Evolutionary conservation across 2,797 vertebrate genomes (phyloP).

Genomic region (Acanthopagrus latus): DNA sequence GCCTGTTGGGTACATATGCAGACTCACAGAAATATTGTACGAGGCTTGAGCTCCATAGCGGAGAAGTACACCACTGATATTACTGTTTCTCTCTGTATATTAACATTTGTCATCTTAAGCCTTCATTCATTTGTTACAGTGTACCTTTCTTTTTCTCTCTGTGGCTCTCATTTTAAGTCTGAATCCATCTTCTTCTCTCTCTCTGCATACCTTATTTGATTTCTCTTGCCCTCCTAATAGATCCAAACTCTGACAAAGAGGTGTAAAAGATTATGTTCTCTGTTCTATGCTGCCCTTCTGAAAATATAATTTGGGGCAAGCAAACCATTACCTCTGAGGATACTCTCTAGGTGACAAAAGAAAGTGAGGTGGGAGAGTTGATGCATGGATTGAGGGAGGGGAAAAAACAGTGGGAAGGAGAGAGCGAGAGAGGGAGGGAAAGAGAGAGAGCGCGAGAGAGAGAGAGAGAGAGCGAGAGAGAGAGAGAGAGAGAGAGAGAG

Average conservation of each 20-base stretch:
- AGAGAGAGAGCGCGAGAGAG: slow-evolving; percentile 8
- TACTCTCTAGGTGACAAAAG: slow-evolving; percentile 70
- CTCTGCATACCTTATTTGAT: slow-evolving; percentile 17
- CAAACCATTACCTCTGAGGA: slow-evolving; percentile 59
- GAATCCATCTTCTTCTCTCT: slow-evolving; percentile 11
- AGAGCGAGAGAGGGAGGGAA: slow-evolving; percentile 8
- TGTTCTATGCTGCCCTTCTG: slow-evolving; percentile 50
- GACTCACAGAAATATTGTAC: slow-evolving; percentile 51
- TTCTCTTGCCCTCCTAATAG: slow-evolving; percentile 19
- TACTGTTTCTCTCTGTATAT: slow-evolving; percentile 23
- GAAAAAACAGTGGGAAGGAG: slow-evolving; percentile 18
- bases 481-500: slow-evolving; percentile 6
- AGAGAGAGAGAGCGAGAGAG: slow-evolving; percentile 4
- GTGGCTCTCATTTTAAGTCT: slow-evolving; percentile 10
- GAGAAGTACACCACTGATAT: slow-evolving; percentile 8
- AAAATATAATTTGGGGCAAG: slow-evolving; percentile 71
- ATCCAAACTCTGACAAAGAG: slow-evolving; percentile 46
- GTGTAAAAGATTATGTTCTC: slow-evolving; percentile 50
- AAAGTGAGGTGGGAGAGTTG: slow-evolving; percentile 54
- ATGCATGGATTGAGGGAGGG: slow-evolving; percentile 54
- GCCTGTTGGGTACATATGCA: slow-evolving; percentile 56
- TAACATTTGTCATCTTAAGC: slow-evolving; percentile 11
- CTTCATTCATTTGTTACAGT: slow-evolving; percentile 13
- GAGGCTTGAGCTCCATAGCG: slow-evolving; percentile 31
- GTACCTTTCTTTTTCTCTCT: slow-evolving; percentile 5